Base-by-base conservation (phyloP, 2,888 invertebrate genomes). In the Escarpia spicata region DNA sequence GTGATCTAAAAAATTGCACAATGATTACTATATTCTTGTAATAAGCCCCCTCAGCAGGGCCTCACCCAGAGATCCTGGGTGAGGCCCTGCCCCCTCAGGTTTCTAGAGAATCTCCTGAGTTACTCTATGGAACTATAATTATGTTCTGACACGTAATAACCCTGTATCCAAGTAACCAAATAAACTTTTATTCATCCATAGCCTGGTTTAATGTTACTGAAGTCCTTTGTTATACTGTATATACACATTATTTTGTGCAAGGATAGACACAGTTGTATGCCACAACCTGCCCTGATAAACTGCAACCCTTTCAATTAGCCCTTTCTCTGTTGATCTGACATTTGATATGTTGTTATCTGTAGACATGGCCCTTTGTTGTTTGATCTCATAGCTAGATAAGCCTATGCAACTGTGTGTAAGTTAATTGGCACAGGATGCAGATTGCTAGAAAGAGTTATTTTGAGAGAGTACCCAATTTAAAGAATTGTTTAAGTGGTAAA, bases 321-420 rank as follows among this genome's bases (percentile, higher is more conserved):
- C 15, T 91, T 91, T 44, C 91, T 45, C 45, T 91, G 91, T 37
- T 91, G 44, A 91, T 45, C 45, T 43, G 0, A 91, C 45, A 52
- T 91, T 52, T 91, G 91, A 45, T 44, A 43, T 91, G 45, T 75
- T 75, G 75, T 75, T 75, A 75, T 75, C 75, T 75, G 75, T 75
- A 75, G 19, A 75, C n/a, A n/a, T 75, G 19, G 75, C 26, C 75
- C 4, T 75, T 75, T 75, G 75, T 75, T 75, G 75, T 26, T 19
- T 75, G 75, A 75, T 75, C 75, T 75, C 75, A 3, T 19, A 26
- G 75, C 75, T 75, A 26, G 75, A 75, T 75, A 75, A 26, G 75
- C 2, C 6, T 6, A 91, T 44, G 58, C 10, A 15, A 37, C 12
- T 44, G 26, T 3, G 31, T 43, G 45, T 26, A 44, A 45, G 91